These are phyloP conservation scores for Gymnoscopelus microlampas DNA, from an alignment of 2,797 vertebrate species.

Conservation along the genomic window DNA sequence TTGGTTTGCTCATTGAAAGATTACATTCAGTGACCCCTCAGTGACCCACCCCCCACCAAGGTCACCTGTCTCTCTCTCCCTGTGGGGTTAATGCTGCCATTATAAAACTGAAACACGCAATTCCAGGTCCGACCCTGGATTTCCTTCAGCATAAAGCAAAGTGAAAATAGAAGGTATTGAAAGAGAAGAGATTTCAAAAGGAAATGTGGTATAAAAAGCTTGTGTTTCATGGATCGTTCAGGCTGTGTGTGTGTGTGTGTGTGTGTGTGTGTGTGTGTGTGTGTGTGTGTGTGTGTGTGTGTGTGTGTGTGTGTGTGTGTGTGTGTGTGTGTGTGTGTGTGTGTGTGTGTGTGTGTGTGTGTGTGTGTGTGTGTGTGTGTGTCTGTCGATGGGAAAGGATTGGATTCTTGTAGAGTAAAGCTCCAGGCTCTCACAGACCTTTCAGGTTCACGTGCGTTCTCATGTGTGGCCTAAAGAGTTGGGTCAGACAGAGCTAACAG, in stretches of 20 bases:
- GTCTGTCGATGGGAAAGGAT: slow-evolving; percentile 19
- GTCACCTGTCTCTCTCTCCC: slow-evolving; percentile 58
- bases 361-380: neutral
- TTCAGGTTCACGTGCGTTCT: slow-evolving; percentile 32
- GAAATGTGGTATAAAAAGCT: neutral
- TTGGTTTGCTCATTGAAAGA: slow-evolving; percentile 56
- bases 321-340: neutral
- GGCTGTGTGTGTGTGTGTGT: neutral
- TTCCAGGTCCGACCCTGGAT: neutral
- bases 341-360: neutral
- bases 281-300: slow-evolving; percentile 1
- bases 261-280: neutral
- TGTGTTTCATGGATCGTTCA: neutral
- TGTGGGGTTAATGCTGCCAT: slow-evolving; percentile 19
- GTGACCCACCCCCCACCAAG: slow-evolving; percentile 52
- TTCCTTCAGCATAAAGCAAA: neutral
- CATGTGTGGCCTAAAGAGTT: slow-evolving; percentile 16
- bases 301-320: neutral
- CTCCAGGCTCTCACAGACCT: slow-evolving; percentile 39
- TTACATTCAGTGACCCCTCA: slow-evolving; percentile 37
- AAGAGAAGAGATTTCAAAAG: neutral
- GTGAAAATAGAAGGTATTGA: neutral
- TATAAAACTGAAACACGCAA: slow-evolving; percentile 21
- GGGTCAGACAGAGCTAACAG: slow-evolving; percentile 28
- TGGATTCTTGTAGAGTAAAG: slow-evolving; percentile 41